Base-by-base conservation (phyloP, 2,113 vertebrate species). In the Hemichromis elongatus region DNA sequence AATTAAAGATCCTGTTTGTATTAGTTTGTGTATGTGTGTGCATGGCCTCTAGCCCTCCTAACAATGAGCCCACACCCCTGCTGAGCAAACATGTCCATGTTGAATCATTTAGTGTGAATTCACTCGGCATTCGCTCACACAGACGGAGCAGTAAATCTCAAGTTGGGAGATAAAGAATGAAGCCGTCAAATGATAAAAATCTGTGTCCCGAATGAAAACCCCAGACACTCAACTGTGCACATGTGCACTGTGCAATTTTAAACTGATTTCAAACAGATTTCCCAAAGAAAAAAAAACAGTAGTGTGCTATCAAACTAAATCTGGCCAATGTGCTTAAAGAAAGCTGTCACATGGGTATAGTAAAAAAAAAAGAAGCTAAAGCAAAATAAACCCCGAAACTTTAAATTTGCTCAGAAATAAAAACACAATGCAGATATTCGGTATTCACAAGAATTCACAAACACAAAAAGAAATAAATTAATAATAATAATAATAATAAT, bases 81-180 rank as follows among this genome's bases (percentile, higher is more conserved):
- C 83, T 77, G 81, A 77, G 77, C 37, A 83, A 57, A 92, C 55
- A 82, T 8, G 1, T 28, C 80, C 82, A 89, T 84, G 63, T 79
- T 92, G 50, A 94, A 95, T 94, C 56, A 89, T 95, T 93, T 88
- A 92, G 54, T 53, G 35, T 33, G 81, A 56, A 79, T 50, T 5
- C 81, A 55, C 47, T 70, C 83, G 55, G 78, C 55, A 84, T 77
- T 79, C 81, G 50, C 42, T 30, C 42, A 81, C 73, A 85, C 47
- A 86, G 50, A 9, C 6, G 1, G 24, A 84, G 70, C 11, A 5
- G 13, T 61, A 33, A 13, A 50, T 70, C 33, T 84, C 40, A 28
- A 77, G 63, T 56, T 79, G 61, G 4, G 63, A 53, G 66, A 79
- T 81, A 84, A 73, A 78, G 14, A 86, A 89, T 83, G 21, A 90